Percentiles rank a stretch among this genome's conserved stretches.
Evolutionary conservation across 2,888 invertebrate species (phyloP).

Genomic region (Agelastica alni): DNA sequence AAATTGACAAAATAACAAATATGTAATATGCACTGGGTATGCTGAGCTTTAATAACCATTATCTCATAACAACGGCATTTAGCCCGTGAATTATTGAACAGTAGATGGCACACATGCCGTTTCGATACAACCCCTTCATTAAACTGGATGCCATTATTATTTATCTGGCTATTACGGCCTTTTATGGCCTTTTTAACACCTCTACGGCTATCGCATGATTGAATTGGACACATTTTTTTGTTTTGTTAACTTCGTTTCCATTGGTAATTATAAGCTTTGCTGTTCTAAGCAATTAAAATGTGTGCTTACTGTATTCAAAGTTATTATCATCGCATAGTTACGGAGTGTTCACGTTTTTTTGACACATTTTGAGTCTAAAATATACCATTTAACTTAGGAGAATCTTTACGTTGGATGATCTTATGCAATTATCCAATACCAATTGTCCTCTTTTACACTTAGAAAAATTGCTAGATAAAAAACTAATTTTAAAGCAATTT

Average conservation of each 20-base stretch:
- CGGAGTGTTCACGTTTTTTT: no score
- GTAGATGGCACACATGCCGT: slow-evolving; percentile 50
- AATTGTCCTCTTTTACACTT: no score
- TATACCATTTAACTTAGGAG: no score
- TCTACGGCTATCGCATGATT: slow-evolving; percentile 39
- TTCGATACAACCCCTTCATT: slow-evolving; percentile 48
- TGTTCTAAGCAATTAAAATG: slow-evolving; percentile 3
- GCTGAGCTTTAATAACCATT: slow-evolving; percentile 53
- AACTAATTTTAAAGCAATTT: no score
- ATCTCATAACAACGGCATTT: slow-evolving; percentile 54
- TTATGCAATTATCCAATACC: no score
- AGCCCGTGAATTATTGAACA: slow-evolving; percentile 52
- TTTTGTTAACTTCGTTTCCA: slow-evolving; percentile 9
- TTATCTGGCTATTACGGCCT: slow-evolving; percentile 48
- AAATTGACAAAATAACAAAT: slow-evolving; percentile 50
- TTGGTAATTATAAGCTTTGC: slow-evolving; percentile 5
- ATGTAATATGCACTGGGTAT: slow-evolving; percentile 50
- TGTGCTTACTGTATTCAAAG: background rate
- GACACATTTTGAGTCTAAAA: no score
- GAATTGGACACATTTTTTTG: slow-evolving; percentile 34
- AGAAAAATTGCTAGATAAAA: no score
- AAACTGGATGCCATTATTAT: slow-evolving; percentile 50
- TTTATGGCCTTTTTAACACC: slow-evolving; percentile 49
- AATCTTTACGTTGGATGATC: no score
- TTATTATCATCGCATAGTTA: background rate